Base-by-base conservation (phyloP, 2,797 vertebrate species). In the Paratrypauchen microcephalus region DNA sequence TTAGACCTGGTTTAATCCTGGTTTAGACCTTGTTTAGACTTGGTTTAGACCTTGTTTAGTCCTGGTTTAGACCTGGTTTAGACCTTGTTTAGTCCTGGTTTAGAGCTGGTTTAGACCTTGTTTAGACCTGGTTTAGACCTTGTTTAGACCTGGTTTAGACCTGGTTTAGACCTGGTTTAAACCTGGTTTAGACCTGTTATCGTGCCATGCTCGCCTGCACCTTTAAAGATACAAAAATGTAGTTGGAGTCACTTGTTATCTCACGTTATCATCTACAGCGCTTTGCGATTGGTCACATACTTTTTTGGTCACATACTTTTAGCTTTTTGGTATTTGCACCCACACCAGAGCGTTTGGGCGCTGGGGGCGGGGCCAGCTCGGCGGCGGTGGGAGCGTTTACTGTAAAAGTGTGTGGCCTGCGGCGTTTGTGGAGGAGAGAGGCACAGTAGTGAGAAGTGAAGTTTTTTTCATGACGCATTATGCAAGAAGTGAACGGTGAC, bases 151-250 rank as follows among this genome's bases (percentile, higher is more conserved):
- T 30, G 28, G 28, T 30, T 30, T 30, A 30, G 28, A 30, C 28
- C 28, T 30, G 28, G 5, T 30, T 4, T 30, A 30, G 28, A 4
- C 28, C 28, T 30, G 28, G 4, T 30, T 4, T 30, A 30, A 4
- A 2, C 28, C 28, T 30, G 28, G 2, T 30, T 30, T 30, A 30
- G 28, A 30, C 28, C 28, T 30, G 28, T 4, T 4, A 30, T 30
- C 4, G 28, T 30, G 5, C 28, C 28, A 60, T 19, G 74, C 83
- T 89, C 84, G 78, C 80, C 80, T 83, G 90, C 61, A 85, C 90
- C 81, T 89, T 91, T 90, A 90, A 91, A 92, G 86, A 82, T 80
- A 85, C 77, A 86, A 83, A 86, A 86, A 80, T 76, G 71, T 63
- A 62, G 65, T 72, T 66, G 54, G 70, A 85, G 79, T 88, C 70